A percentile compares a stretch with the other conserved stretches of the same genome.
Evolutionary conservation across 1,140 invertebrate species (phyloP).

Genomic region (Coboldia fuscipes): DNA sequence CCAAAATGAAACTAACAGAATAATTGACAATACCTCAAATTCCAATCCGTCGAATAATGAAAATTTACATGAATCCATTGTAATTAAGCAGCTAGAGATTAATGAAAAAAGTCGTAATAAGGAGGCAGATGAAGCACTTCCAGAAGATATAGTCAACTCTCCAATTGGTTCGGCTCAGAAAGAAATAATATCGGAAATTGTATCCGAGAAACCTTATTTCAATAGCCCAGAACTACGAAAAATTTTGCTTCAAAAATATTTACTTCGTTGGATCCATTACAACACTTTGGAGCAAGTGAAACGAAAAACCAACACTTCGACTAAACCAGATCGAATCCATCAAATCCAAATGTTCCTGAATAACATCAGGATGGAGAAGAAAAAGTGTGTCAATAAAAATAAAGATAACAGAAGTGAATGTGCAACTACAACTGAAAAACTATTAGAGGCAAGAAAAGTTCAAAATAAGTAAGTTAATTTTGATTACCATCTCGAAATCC

Average conservation of each 20-base stretch:
- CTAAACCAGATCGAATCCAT: constrained; percentile 10
- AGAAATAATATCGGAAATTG: constrained; percentile 1
- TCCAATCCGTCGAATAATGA: too few relatives aligned
- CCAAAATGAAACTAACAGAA: too few relatives aligned
- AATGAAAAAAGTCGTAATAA: neutral
- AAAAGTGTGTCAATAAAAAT: constrained; percentile 7
- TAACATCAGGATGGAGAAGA: constrained; percentile 18
- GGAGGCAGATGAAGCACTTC: neutral
- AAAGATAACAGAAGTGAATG: constrained; percentile 2
- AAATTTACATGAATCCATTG: neutral
- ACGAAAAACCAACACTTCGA: constrained; percentile 8
- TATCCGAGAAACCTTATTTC: neutral
- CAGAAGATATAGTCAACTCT: neutral
- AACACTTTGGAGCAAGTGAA: constrained; percentile 16
- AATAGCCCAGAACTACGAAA: constrained; percentile 2
- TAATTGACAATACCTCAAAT: too few relatives aligned
- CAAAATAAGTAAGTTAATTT: constrained; percentile 15
- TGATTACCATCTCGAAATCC: neutral
- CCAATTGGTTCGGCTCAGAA: neutral
- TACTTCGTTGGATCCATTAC: constrained; percentile 19
- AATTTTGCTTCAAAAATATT: constrained; percentile 16
- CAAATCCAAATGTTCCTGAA: constrained; percentile 21
- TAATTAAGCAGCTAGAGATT: neutral
- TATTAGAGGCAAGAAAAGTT: constrained; percentile 14
- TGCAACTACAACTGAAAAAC: constrained; percentile 8